phyloP scores from a whole-genome alignment of 2,888 invertebrate genomes.

The Crematogaster levior region DNA sequence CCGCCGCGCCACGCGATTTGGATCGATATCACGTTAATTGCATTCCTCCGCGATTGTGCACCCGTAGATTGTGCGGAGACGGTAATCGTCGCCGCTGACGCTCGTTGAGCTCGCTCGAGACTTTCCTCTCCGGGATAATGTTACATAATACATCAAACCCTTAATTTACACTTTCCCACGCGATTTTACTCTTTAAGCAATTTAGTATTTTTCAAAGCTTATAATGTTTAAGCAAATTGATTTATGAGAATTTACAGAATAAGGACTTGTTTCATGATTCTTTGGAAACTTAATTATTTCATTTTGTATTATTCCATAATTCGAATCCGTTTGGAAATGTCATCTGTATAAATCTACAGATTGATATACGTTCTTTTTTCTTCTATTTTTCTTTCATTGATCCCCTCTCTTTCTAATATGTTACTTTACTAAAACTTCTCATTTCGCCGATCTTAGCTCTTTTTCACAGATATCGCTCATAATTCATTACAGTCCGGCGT shows the following conservation, averaged over 20 bases:
- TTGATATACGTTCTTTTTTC: not conserved
- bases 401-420: not conserved
- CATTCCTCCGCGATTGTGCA: constrained; percentile 75
- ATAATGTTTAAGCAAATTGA: not conserved
- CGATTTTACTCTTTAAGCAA: not conserved
- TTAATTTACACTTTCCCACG: not conserved
- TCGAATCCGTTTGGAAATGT: not conserved
- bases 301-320: not conserved
- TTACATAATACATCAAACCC: not conserved
- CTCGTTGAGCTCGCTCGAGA: not conserved
- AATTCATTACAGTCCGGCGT: constrained; percentile 55
- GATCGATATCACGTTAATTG: constrained; percentile 81
- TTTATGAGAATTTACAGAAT: not conserved
- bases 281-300: not conserved
- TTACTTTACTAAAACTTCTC: constrained; percentile 21
- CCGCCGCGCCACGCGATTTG: constrained; percentile 65
- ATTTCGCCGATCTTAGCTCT: not conserved
- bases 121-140: not conserved
- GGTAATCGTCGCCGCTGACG: constrained; percentile 46
- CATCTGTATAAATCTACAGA: not conserved
- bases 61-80: constrained; percentile 64
- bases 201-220: not conserved
- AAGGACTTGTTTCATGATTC: not conserved
- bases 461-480: constrained; percentile 49
- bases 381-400: not conserved